phyloP scores from a whole-genome alignment of 2,113 vertebrate genomes.

The Psilopogon haemacephalus region DNA sequence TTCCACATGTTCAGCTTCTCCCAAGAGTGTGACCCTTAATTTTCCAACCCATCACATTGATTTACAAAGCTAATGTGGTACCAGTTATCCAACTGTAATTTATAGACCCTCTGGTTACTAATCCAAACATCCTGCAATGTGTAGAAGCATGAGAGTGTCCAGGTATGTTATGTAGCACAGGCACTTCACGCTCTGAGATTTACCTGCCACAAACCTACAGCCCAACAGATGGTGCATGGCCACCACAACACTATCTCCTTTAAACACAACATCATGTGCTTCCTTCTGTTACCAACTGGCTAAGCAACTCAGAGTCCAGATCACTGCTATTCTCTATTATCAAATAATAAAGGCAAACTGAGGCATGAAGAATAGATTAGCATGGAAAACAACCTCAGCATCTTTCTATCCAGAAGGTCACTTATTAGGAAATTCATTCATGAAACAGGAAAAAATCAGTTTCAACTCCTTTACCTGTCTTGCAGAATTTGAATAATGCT shows the following conservation, averaged over 20 bases:
- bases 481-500: neutral
- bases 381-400: neutral
- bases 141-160: neutral
- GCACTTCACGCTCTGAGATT: neutral
- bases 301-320: neutral
- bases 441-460: neutral
- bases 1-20: neutral
- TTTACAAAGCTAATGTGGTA: neutral
- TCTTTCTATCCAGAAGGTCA: neutral
- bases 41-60: neutral
- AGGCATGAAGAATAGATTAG: neutral
- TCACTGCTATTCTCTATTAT: neutral
- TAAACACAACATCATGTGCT: neutral
- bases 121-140: neutral
- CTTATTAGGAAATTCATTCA: neutral
- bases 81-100: accelerated
- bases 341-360: neutral
- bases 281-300: neutral
- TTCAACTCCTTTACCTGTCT: neutral
- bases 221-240: accelerated
- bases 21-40: neutral
- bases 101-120: neutral
- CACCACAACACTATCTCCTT: neutral
- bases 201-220: neutral
- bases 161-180: neutral